These are phyloP conservation scores for Helicoverpa zea DNA, from an alignment of 1,140 invertebrate genomes.

Conservation along the genomic window DNA sequence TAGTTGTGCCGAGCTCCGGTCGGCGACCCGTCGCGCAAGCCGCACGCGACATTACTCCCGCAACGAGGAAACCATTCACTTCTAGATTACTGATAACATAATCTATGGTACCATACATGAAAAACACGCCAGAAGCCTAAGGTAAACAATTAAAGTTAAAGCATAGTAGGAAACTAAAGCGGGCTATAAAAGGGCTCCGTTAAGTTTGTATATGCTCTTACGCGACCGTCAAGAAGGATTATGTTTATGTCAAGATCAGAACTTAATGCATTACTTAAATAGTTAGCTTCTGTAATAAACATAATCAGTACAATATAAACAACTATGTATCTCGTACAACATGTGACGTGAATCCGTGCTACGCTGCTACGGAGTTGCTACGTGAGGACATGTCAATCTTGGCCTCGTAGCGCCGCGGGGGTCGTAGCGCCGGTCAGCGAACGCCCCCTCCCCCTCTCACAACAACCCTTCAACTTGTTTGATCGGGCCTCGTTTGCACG, in stretches of 20 bases:
- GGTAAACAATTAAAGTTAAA: no score
- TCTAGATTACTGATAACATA: constrained; percentile 12
- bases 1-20: not conserved
- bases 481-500: constrained; percentile 21
- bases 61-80: constrained; percentile 1
- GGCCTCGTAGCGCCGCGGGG: not conserved
- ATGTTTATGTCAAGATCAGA: no score
- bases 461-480: constrained; percentile 29
- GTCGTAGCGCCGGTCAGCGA: constrained; percentile 8
- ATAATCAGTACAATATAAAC: no score
- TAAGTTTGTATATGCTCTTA: no score
- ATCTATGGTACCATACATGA: not conserved
- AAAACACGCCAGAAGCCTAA: not conserved
- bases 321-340: not conserved
- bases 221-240: no score
- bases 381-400: not conserved
- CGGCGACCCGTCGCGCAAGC: not conserved
- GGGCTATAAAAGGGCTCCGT: no score
- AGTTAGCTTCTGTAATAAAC: no score
- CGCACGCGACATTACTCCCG: constrained; percentile 22
- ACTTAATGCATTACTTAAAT: no score
- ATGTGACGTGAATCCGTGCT: no score
- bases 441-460: not conserved
- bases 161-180: no score
- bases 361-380: not conserved